phyloP scores from a whole-genome alignment of 2,888 invertebrate genomes.

The Lymantria monacha region DNA sequence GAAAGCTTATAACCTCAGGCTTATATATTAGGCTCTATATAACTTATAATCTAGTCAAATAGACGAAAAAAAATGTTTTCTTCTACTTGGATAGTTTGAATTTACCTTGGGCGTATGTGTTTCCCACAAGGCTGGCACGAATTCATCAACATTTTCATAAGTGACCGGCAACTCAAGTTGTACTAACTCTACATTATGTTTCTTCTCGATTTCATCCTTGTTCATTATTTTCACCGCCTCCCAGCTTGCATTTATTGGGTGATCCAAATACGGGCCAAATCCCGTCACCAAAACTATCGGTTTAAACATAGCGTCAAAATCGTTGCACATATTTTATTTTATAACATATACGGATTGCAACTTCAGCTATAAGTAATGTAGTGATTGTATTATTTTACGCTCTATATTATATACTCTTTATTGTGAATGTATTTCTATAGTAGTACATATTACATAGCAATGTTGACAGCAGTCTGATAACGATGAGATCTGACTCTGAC shows the following conservation, averaged over 20 bases:
- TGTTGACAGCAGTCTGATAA: neutral
- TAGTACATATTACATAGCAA: neutral
- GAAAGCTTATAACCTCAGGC: too few relatives aligned
- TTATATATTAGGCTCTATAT: too few relatives aligned
- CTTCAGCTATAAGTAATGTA: too few relatives aligned
- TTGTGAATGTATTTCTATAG: neutral
- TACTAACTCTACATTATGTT: constrained; percentile 59
- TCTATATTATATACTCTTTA: neutral
- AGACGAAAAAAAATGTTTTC: neutral
- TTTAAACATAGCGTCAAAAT: constrained; percentile 51
- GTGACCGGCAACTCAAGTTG: constrained; percentile 86
- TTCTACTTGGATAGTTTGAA: neutral
- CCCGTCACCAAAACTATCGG: constrained; percentile 85
- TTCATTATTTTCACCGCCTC: constrained; percentile 87
- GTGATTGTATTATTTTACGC: too few relatives aligned
- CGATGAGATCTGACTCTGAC: constrained; percentile 1
- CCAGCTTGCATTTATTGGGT: constrained; percentile 91
- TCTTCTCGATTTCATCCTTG: constrained; percentile 75
- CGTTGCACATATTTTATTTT: constrained; percentile 38
- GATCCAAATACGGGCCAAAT: constrained; percentile 89
- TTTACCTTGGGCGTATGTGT: constrained; percentile 86
- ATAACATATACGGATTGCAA: too few relatives aligned
- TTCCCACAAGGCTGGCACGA: constrained; percentile 86
- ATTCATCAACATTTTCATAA: constrained; percentile 85
- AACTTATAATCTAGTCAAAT: too few relatives aligned